Evolutionary conservation across 2,797 vertebrate genomes (phyloP), one percentile per base, ranked within the genome.

Genomic region (Peromyscus nudipes): DNA sequence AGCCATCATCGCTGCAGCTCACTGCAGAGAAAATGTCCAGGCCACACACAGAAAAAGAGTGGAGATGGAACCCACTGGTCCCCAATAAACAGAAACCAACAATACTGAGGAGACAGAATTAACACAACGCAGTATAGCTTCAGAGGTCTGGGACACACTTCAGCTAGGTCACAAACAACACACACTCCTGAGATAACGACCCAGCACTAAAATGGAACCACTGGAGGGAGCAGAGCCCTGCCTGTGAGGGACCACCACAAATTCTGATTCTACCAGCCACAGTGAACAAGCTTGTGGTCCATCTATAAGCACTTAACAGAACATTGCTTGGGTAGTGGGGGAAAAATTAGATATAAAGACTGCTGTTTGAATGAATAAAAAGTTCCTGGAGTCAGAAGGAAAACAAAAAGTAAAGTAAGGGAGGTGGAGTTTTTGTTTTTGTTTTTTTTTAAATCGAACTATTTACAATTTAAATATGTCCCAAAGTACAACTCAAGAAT

Each of bases 81-180:
- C 55, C 69, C 40, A 89, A 90, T 49, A 96, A 83, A 87, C 29
- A 97, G n/a, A 95, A 94, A 91, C 85, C 75, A 86, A 89, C 14
- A n/a, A 62, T 37, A 57, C 71, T 10, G 27, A 57, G 57, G 67
- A 6, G 83, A 43, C 23, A 82, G 92, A 94, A 89, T 43, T 14
- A 92, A 10, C 9, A 76, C 25, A n/a, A 82, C 3, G 49, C 2
- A 55, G 19, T 9, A 92, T 34, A 23, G 14, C 16, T 82, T 23
- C 14, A 37, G 81, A 55, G 34, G 49, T 19, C n/a, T 75, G 9
- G 76, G 37, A 65, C 25, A 29, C 79, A 19, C 43, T 73, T 90
- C 49, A 46, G 64, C 57, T 9, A 49, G 1, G 17, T 69, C 55
- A 37, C 75, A 60, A 62, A 46, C 46, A 77, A 34, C 13, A 25